Conservation (phyloP, 2,797 vertebrate species). For the Crypturellus tataupa region DNA sequence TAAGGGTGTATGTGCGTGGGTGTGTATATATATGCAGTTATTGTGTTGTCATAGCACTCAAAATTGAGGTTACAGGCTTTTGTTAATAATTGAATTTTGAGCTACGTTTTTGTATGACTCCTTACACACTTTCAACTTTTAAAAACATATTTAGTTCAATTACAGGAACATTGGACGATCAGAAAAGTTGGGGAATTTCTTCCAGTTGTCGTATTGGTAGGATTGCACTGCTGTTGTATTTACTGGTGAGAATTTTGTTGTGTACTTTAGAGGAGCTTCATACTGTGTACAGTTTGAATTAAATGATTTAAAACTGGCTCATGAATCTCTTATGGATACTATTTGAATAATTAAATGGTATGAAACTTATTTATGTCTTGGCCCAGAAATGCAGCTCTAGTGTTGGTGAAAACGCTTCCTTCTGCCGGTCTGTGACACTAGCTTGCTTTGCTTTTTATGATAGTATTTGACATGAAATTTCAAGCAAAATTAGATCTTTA, state of each 20-base stretch:
- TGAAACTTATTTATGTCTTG: background rate
- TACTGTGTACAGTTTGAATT: background rate
- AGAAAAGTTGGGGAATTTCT: background rate
- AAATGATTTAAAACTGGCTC: background rate
- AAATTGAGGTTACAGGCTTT: background rate
- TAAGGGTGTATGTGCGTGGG: no score
- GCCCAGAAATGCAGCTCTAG: background rate
- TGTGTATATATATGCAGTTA: no score
- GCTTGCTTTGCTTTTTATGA: background rate
- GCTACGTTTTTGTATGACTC: background rate
- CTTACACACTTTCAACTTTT: background rate
- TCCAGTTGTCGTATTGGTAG: background rate
- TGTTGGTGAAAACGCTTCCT: background rate
- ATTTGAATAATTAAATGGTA: background rate
- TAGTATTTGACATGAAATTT: background rate
- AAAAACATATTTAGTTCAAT: background rate
- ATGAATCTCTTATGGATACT: background rate
- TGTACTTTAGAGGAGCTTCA: background rate
- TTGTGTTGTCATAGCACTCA: background rate
- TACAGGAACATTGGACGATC: background rate
- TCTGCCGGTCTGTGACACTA: background rate
- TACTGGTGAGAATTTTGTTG: background rate
- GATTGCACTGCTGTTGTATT: background rate
- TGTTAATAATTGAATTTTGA: background rate
- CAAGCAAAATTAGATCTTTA: background rate